Percentiles rank a stretch among this genome's conserved stretches.
Evolutionary conservation across 2,113 vertebrate species (phyloP).

Genomic region (Junco hyemalis): DNA sequence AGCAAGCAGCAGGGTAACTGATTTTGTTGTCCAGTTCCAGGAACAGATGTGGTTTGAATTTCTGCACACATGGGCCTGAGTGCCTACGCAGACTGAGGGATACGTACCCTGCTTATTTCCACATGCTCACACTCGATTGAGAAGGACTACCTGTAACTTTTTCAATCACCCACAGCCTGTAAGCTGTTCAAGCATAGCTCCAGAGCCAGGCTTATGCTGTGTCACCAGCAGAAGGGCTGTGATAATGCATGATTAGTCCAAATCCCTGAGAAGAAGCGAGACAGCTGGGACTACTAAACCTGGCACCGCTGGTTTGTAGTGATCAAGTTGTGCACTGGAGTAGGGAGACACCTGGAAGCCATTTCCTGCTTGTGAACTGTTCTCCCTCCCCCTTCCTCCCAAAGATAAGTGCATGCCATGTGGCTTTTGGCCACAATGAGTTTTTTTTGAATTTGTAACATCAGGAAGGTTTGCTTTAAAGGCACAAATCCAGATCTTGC

Average conservation of each 20-base stretch:
- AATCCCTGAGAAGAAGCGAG: not conserved
- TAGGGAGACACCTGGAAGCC: constrained; percentile 61
- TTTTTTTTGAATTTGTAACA: constrained; percentile 33
- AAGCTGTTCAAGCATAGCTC: not conserved
- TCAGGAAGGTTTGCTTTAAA: constrained; percentile 49
- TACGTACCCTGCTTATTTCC: not conserved
- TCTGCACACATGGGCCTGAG: not conserved
- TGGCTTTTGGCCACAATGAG: constrained; percentile 42
- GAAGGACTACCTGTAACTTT: constrained; percentile 1
- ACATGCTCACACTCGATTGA: not conserved
- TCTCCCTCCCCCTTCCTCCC: constrained; percentile 54
- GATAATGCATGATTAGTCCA: constrained; percentile 13
- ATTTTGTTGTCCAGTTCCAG: not conserved
- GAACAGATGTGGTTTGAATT: constrained; percentile 15
- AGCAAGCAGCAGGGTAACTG: not conserved
- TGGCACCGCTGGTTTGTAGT: constrained; percentile 11
- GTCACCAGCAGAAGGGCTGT: not conserved
- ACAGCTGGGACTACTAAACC: constrained; percentile 42
- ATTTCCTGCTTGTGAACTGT: constrained; percentile 54
- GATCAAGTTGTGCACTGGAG: not conserved
- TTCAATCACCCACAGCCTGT: not conserved
- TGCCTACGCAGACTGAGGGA: not conserved
- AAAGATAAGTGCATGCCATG: constrained; percentile 45
- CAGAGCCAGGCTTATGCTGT: not conserved
- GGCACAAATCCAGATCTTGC: constrained; percentile 29